Percentiles rank a stretch among this genome's conserved stretches.
phyloP scores from a whole-genome alignment of 2,113 vertebrate genomes.

The Psittacus erithacus region DNA sequence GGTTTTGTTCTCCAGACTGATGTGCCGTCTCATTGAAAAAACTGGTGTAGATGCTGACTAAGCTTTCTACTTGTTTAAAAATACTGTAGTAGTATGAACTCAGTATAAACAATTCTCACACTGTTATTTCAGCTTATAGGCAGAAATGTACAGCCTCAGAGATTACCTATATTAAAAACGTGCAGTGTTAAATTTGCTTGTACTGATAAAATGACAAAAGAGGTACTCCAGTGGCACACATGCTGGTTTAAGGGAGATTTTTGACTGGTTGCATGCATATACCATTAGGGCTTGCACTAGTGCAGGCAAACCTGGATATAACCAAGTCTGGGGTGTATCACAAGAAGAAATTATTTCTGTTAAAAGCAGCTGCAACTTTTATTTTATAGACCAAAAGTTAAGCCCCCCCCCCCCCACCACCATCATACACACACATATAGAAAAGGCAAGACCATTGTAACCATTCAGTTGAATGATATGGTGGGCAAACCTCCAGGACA shows the following conservation, averaged over 20 bases:
- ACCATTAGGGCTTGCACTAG: background rate
- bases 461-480: slow-evolving; percentile 42
- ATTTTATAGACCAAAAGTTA: slow-evolving; percentile 56
- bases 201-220: background rate
- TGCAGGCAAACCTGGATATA: background rate
- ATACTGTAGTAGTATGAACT: background rate
- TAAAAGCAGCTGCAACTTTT: slow-evolving; percentile 67
- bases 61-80: background rate
- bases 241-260: background rate
- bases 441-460: slow-evolving; percentile 56
- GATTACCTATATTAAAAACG: background rate
- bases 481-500: slow-evolving; percentile 45
- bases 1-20: background rate
- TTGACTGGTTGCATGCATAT: background rate
- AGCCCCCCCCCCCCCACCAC: background rate
- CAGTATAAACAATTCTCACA: background rate
- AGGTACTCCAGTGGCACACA: background rate
- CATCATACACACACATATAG: slow-evolving; percentile 9
- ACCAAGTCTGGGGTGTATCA: background rate
- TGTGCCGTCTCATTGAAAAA: background rate
- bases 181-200: background rate
- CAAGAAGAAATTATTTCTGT: background rate
- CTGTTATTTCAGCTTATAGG: background rate
- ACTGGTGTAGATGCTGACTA: background rate
- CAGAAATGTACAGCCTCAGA: background rate